Evolutionary conservation across 2,113 vertebrate genomes (phyloP).

Genomic region (Bufo bufo): DNA sequence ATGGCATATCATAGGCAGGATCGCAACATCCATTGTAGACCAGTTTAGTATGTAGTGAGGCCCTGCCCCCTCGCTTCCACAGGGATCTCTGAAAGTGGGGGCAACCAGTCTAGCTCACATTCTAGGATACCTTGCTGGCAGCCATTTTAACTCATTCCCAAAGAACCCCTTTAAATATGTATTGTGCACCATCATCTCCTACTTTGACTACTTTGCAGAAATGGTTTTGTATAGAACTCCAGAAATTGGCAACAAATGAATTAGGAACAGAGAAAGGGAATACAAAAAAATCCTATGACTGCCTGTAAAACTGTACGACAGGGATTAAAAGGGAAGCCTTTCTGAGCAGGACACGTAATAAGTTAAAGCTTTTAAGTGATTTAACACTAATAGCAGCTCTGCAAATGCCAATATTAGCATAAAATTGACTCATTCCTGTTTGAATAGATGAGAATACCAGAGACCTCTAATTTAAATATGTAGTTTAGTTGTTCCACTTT

Average conservation of each 20-base stretch:
- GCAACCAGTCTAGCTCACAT: too few relatives aligned
- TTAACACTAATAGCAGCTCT: conserved; percentile 47
- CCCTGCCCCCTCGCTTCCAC: too few relatives aligned
- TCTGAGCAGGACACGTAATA: conserved; percentile 40
- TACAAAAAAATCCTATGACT: conserved; percentile 21
- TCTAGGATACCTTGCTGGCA: too few relatives aligned
- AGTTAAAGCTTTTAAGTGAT: conserved; percentile 57
- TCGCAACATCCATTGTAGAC: too few relatives aligned
- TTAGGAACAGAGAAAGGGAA: conserved; percentile 30
- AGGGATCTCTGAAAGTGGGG: too few relatives aligned
- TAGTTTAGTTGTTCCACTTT: conserved; percentile 22
- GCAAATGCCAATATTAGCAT: conserved; percentile 51
- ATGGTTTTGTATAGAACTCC: neutral
- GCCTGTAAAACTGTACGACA: conserved; percentile 40
- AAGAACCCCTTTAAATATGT: neutral
- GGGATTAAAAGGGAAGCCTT: conserved; percentile 52
- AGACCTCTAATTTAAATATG: conserved; percentile 19
- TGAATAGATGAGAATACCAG: conserved; percentile 37
- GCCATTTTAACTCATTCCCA: too few relatives aligned
- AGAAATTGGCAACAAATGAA: conserved; percentile 41
- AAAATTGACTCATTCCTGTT: conserved; percentile 37
- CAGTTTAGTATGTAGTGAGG: too few relatives aligned
- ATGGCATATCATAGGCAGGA: too few relatives aligned
- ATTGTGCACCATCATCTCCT: neutral
- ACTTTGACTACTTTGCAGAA: conserved; percentile 12